Conservation (phyloP, 2,113 vertebrate species). For the Suricata suricatta region DNA sequence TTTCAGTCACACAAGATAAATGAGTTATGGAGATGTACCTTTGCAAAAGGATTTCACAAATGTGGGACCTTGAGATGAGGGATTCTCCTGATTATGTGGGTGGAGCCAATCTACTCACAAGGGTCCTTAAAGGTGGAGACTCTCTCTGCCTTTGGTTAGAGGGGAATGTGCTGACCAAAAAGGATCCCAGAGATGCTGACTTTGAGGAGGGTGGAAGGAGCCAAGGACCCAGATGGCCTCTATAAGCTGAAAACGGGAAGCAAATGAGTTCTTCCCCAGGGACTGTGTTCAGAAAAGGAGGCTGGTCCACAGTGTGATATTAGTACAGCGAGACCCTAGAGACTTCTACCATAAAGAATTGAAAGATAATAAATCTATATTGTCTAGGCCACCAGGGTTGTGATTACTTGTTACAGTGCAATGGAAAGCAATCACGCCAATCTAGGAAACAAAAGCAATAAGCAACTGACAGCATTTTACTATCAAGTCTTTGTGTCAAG, state of each 20-base stretch:
- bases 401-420: background rate
- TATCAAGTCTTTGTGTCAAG: background rate
- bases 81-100: background rate
- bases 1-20: background rate
- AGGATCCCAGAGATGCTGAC: background rate
- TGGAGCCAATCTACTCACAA: background rate
- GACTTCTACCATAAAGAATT: background rate
- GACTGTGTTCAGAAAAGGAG: background rate
- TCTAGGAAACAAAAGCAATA: background rate
- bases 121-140: background rate
- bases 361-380: background rate
- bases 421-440: background rate
- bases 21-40: background rate
- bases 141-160: background rate
- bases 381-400: background rate
- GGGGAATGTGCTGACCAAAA: background rate
- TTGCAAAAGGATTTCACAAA: background rate
- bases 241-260: background rate
- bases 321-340: background rate
- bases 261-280: background rate
- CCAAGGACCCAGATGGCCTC: background rate
- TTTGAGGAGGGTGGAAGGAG: background rate
- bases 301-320: background rate
- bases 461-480: background rate
- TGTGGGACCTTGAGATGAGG: background rate